Evolutionary conservation across 2,797 vertebrate genomes (phyloP), one percentile per base, ranked within the genome.

Genomic region (Mormyrus proboscirostris): DNA sequence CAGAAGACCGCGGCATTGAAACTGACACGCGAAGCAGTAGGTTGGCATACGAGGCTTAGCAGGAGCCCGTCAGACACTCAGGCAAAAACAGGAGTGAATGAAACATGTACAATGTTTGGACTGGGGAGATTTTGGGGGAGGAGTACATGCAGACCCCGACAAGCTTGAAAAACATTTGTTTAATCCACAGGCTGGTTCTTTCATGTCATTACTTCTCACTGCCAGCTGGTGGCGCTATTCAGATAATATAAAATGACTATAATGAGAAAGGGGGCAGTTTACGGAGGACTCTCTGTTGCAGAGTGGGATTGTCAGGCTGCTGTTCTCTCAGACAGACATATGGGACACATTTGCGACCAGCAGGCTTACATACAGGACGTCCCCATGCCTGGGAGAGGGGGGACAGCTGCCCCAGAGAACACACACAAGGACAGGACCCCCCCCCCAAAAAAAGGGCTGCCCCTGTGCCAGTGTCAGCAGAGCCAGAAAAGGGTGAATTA

Each of bases 401-500:
- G 62, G 62, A 41, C 2, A 8, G 82, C 14, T 22, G 19, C 82
- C 44, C 44, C n/a, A 2, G 82, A 84, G 22, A 3, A 50, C 69
- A 76, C 33, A 76, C 14, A 76, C 33, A 76, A 76, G 69, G 69
- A 76, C 69, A 76, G 69, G 33, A 41, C 25, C 33, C 0, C 6
- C 29, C 69, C 29, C 69, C 10, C 22, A 50, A 1, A 59, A 29
- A 38, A 38, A 38, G 29, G 69, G 12, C 29, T 38, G 33, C 69
- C 29, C 29, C 69, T 90, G 92, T 92, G 90, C 92, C 89, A 47
- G 92, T 93, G 92, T 79, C 92, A 92, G 91, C n/a, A 51, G 93
- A 93, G 95, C 95, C 92, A 92, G 95, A 95, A 94, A 95, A 95
- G 96, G 19, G 85, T 96, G 89, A 95, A 96, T 96, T 95, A 96